Percentiles rank a stretch among this genome's conserved stretches.
phyloP scores from a whole-genome alignment of 2,888 invertebrate genomes.

The Nomada lathburiana region DNA sequence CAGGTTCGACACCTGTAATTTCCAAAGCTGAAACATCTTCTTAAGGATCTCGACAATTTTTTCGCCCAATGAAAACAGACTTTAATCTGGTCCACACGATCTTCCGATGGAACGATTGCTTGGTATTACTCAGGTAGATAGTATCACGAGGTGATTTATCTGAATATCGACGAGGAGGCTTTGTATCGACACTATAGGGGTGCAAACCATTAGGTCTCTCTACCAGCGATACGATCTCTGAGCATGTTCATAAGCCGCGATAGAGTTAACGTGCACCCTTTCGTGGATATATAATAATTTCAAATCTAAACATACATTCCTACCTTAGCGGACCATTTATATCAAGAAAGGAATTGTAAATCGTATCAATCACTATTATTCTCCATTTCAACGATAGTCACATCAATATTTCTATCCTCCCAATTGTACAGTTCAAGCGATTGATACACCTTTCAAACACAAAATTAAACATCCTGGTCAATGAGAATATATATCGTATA shows the following conservation, averaged over 20 bases:
- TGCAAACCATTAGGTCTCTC: constrained; percentile 65
- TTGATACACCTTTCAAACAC: too few relatives aligned
- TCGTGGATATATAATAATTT: neutral
- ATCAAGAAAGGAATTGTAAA: neutral
- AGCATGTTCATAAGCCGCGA: constrained; percentile 70
- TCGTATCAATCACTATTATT: neutral
- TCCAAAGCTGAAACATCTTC: neutral
- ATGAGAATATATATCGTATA: too few relatives aligned
- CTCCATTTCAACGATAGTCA: too few relatives aligned
- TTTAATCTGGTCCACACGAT: constrained; percentile 34
- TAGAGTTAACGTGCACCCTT: constrained; percentile 53
- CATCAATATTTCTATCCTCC: too few relatives aligned
- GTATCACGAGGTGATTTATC: constrained; percentile 61
- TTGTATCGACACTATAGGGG: constrained; percentile 53
- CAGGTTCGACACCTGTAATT: neutral
- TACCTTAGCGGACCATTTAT: too few relatives aligned
- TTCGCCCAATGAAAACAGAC: neutral
- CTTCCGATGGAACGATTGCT: constrained; percentile 55
- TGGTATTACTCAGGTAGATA: constrained; percentile 65
- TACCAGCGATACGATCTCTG: constrained; percentile 69
- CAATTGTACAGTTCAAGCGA: too few relatives aligned
- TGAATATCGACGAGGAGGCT: constrained; percentile 67
- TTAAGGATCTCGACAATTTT: neutral
- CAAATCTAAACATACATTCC: too few relatives aligned
- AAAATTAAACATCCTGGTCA: too few relatives aligned